Evolutionary conservation across 2,888 invertebrate genomes (phyloP), one percentile per base, ranked within the genome.

Genomic region (Dolichomitus sp.): DNA sequence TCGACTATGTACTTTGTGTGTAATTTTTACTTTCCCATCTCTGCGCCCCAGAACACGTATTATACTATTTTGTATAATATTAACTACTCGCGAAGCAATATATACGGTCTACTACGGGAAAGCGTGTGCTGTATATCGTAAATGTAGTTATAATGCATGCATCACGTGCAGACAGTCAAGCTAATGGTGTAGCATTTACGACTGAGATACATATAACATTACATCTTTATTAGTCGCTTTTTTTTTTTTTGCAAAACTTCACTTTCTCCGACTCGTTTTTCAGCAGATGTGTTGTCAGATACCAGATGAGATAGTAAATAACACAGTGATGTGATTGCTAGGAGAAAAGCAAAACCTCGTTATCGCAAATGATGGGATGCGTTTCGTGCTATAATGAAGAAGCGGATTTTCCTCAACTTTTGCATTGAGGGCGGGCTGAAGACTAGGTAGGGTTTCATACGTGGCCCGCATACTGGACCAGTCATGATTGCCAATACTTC

Each of bases 11-110:
- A 63, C 23, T 37, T n/a, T 45, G 69, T 50, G 14, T 48, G 23
- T 23, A 23, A 23, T 68, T 61, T 42, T 66, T 63, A 81, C 81
- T 81, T 81, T 81, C 77, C 45, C 77, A 77, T 81, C 72, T 45
- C 68, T 69, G 37, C 42, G 52, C 68, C 52, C 50, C 33, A 59
- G 45, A 72, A 63, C 48, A 48, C 42, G 52, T 73, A 73, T 81
- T 65, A 77, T 77, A 66, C 33, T 14, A 69, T 69, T 77, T 66
- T 66, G 66, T 54, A 77, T 33, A 81, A 77, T 42, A 72, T 76
- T 59, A 61, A 70, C 48, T 66, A 65, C 42, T 72, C 12, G 33
- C n/a, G 40, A 42, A 33, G 59, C 19, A 27, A 52, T 42, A 19
- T 23, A 12, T 17, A 14, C 42, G 4, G 14, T 37, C 14, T 19